Percentiles rank a stretch among this genome's conserved stretches.
Conservation (phyloP, 2,113 vertebrate species). For the Sebastes schlegelii region DNA sequence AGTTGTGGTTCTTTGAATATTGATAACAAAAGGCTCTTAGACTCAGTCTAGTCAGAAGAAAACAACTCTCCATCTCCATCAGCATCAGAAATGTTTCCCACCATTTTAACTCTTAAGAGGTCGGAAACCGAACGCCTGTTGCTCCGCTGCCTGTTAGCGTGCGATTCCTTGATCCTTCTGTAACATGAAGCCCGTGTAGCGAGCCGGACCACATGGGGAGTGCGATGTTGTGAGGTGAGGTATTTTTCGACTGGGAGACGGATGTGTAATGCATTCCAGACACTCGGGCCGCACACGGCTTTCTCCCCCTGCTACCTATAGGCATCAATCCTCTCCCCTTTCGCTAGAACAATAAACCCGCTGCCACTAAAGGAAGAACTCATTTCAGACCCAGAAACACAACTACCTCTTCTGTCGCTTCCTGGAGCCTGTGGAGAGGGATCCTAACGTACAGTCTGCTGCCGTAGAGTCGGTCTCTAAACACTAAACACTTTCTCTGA, state of each 20-base stretch:
- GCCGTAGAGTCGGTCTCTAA: conserved; percentile 18
- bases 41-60: not conserved
- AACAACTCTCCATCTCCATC: conserved; percentile 44
- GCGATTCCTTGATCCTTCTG: conserved; percentile 77
- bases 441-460: conserved; percentile 49
- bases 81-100: conserved; percentile 28
- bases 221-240: conserved; percentile 77
- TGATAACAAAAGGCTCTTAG: not conserved
- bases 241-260: conserved; percentile 76
- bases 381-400: conserved; percentile 71
- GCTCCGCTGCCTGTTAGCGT: conserved; percentile 70
- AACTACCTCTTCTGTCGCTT: conserved; percentile 61
- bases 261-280: conserved; percentile 85
- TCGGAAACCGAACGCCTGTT: conserved; percentile 27
- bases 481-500: conserved; percentile 43
- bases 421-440: conserved; percentile 43
- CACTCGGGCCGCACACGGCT: conserved; percentile 69
- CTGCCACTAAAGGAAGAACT: conserved; percentile 72
- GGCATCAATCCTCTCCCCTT: conserved; percentile 84
- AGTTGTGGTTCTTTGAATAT: not conserved
- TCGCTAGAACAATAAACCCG: conserved; percentile 84
- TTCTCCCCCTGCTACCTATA: conserved; percentile 79
- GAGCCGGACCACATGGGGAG: conserved; percentile 78
- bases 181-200: conserved; percentile 74
- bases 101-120: conserved; percentile 35